Evolutionary conservation across 2,797 vertebrate species (phyloP), one percentile per base, ranked within the genome.

Genomic region (Macrochelys suwanniensis): DNA sequence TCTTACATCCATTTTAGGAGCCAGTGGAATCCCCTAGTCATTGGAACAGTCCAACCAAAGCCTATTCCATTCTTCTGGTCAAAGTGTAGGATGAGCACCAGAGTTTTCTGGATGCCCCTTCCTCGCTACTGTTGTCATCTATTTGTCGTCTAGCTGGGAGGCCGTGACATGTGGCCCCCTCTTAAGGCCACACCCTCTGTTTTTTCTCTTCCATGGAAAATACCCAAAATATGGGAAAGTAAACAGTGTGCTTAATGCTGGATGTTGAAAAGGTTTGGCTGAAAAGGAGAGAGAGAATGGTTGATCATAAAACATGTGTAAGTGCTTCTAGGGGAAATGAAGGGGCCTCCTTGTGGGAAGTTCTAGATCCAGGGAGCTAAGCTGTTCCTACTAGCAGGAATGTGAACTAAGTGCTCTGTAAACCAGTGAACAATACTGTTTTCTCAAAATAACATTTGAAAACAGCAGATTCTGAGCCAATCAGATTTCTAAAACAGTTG

Each of bases 261-360:
- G 3, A 7, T 79, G 3, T 85, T 92, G 61, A 53, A 65, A 87
- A 53, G 5, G 21, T 88, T 13, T n/a, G 31, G 15, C 6, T 65
- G 61, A 65, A n/a, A 71, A 42, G 26, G 26, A 31, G 45, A 31
- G 26, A 31, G 45, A 31, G 45, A 77, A 31, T 28, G 45, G 13
- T 28, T 31, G 11, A 33, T 1, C 0, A 0, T 93, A 31, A 45
- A 15, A 3, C 12, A 84, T 50, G 0, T 0, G 1, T 86, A 12
- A 11, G 65, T 53, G 26, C 7, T 25, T 45, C 21, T 68, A 19
- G 33, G 61, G 61, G 17, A 71, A 37, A 68, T 92, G 56, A 13
- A 85, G 42, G 10, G 5, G 3, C 7, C 37, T 2, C 65, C 45
- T 85, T 25, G 21, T 47, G 54, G 37, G 68, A 84, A 5, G 42